Evolutionary conservation across 2,888 invertebrate species (phyloP).

Genomic region (Lutraria lutraria): DNA sequence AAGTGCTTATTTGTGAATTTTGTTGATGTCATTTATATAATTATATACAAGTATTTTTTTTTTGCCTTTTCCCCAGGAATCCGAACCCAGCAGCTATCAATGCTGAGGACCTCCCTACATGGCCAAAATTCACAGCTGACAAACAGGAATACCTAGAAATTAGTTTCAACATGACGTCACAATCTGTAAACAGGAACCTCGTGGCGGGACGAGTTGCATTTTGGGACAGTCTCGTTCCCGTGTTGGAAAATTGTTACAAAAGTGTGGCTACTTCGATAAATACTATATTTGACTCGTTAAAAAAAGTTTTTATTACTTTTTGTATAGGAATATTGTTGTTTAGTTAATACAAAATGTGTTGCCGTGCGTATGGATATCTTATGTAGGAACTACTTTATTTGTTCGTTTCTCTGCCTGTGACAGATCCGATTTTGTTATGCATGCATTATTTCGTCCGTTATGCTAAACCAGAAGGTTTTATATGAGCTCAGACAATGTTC

Average conservation of each 20-base stretch:
- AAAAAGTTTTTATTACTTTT: background rate
- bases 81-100: slow-evolving; percentile 27
- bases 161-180: slow-evolving; percentile 39
- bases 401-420: no score
- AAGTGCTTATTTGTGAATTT: no score
- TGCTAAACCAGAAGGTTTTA: no score
- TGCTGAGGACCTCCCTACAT: slow-evolving; percentile 1
- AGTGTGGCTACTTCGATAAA: background rate
- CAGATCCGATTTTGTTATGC: no score
- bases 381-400: no score
- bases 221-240: slow-evolving; percentile 39
- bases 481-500: no score
- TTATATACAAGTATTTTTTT: no score
- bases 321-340: background rate
- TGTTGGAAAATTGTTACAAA: background rate
- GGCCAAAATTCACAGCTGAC: slow-evolving; percentile 26
- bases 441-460: no score
- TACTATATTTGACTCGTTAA: background rate
- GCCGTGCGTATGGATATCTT: no score
- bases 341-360: background rate
- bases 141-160: slow-evolving; percentile 35
- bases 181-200: slow-evolving; percentile 32
- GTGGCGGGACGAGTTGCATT: slow-evolving; percentile 46
- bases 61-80: slow-evolving; percentile 31
- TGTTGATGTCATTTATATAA: background rate